phyloP scores from a whole-genome alignment of 2,113 vertebrate genomes.

The Hypanus sabinus region DNA sequence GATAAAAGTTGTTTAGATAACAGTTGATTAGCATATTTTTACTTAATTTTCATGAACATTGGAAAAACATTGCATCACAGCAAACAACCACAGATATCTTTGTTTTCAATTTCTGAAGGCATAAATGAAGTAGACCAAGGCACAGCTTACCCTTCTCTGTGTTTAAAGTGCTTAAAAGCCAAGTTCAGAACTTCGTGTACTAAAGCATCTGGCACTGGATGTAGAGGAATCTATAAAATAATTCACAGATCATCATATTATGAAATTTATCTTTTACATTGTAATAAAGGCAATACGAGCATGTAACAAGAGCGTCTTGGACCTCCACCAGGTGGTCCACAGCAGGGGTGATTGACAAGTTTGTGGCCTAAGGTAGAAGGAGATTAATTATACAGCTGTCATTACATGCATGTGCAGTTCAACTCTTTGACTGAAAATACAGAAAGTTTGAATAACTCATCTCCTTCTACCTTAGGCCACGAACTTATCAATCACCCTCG shows the following conservation, averaged over 20 bases:
- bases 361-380: too few relatives aligned
- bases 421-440: too few relatives aligned
- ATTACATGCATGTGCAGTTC: too few relatives aligned
- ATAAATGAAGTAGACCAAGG: not conserved
- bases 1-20: not conserved
- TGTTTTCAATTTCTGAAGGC: not conserved
- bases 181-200: conserved; percentile 98
- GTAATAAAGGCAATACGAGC: not conserved
- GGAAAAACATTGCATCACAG: conserved; percentile 1
- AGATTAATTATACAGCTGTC: too few relatives aligned
- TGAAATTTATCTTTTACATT: not conserved
- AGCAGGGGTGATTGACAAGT: too few relatives aligned
- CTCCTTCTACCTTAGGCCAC: too few relatives aligned
- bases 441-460: too few relatives aligned
- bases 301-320: too few relatives aligned
- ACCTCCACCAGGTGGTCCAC: too few relatives aligned
- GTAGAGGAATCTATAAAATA: conserved; percentile 86
- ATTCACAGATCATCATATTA: conserved; percentile 10
- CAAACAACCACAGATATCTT: not conserved
- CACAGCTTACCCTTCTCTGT: conserved; percentile 91
- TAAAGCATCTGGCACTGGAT: conserved; percentile 96
- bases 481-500: too few relatives aligned
- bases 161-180: conserved; percentile 99
- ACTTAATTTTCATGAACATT: not conserved
- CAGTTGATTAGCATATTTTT: too few relatives aligned